These are phyloP conservation scores for Cotesia glomerata DNA, from an alignment of 1,140 invertebrate species.

Conservation along the genomic window DNA sequence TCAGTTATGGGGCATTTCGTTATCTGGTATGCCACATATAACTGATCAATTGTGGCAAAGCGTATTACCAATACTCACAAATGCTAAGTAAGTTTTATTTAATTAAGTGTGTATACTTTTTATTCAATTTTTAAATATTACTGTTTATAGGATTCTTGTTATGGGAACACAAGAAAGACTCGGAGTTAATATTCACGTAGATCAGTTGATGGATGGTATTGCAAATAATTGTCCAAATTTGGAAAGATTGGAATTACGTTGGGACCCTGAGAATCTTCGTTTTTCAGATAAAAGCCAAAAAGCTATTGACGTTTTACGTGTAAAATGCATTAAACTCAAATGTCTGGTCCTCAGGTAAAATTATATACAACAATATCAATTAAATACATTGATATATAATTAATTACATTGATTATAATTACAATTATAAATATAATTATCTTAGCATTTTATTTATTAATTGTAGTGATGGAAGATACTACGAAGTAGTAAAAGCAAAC, in stretches of 20 bases:
- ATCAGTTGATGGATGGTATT: conserved; percentile 97
- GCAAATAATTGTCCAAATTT: conserved; percentile 90
- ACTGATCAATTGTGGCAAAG: conserved; percentile 97
- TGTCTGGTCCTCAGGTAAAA: conserved; percentile 83
- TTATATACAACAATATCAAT: neutral
- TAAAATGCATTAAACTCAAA: conserved; percentile 85
- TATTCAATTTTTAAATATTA: neutral
- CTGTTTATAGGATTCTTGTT: conserved; percentile 81
- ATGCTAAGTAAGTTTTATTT: conserved; percentile 77
- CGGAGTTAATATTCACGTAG: conserved; percentile 95
- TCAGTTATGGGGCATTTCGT: conserved; percentile 84
- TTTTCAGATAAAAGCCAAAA: conserved; percentile 99
- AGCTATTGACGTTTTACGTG: conserved; percentile 87
- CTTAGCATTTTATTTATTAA: conserved; percentile 35
- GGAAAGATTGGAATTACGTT: conserved; percentile 91
- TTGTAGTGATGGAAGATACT: conserved; percentile 96
- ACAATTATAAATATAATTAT: neutral
- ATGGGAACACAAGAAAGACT: conserved; percentile 97
- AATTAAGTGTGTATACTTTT: neutral
- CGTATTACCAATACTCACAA: conserved; percentile 86
- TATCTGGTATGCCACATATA: conserved; percentile 97
- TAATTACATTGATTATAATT: neutral
- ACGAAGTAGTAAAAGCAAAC: conserved; percentile 98
- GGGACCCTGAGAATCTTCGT: conserved; percentile 97
- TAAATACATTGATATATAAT: neutral